Percentiles rank a stretch among this genome's conserved stretches.
Evolutionary conservation across 2,888 invertebrate species (phyloP).

Genomic region (Cantharis nigra): DNA sequence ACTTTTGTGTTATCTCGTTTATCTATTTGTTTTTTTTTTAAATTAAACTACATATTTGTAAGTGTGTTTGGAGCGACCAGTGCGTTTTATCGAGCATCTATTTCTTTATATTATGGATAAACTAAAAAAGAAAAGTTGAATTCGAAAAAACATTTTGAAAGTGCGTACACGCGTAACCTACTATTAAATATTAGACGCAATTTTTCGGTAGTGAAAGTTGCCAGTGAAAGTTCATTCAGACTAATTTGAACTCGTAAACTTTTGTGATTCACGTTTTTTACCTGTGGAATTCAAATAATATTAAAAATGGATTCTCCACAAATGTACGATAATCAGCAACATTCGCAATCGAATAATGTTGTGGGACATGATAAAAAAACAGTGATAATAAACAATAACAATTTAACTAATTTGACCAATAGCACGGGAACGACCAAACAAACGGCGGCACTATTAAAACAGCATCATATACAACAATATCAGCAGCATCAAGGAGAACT

Average conservation of each 20-base stretch:
- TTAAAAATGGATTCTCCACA: constrained; percentile 78
- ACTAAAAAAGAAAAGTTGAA: constrained; percentile 11
- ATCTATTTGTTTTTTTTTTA: not conserved
- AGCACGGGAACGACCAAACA: constrained; percentile 59
- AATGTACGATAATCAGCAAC: constrained; percentile 79
- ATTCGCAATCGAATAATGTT: constrained; percentile 57
- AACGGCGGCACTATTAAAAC: constrained; percentile 63
- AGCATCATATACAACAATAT: constrained; percentile 73
- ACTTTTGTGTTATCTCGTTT: not conserved
- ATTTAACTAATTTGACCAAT: constrained; percentile 56
- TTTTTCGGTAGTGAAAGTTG: constrained; percentile 43
- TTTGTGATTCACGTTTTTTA: constrained; percentile 1
- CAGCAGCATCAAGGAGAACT: constrained; percentile 73
- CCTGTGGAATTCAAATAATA: not conserved
- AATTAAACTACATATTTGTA: not conserved
- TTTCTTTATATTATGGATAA: not conserved
- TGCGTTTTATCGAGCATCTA: not conserved
- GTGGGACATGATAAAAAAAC: constrained; percentile 63
- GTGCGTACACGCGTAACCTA: constrained; percentile 35
- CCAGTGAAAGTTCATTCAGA: constrained; percentile 46
- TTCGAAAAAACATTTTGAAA: constrained; percentile 34
- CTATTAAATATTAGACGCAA: constrained; percentile 27
- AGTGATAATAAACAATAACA: constrained; percentile 55
- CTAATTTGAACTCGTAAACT: constrained; percentile 12
- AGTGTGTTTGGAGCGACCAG: not conserved